Conservation (phyloP, 2,797 vertebrate species). For the Taeniopygia guttata region DNA sequence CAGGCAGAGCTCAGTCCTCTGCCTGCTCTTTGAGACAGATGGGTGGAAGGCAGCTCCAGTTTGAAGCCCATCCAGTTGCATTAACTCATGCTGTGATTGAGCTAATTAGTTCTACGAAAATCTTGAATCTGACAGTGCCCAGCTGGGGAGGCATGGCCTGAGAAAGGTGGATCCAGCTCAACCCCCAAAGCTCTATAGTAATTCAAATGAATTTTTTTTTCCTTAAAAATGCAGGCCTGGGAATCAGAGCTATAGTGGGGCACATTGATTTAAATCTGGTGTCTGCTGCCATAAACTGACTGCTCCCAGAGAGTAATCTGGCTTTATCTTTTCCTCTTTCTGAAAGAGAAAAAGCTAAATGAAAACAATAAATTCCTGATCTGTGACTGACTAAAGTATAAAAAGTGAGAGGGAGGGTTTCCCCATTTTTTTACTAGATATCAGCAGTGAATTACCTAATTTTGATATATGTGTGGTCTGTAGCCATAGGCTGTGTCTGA, state of each 20-base stretch:
- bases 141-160: neutral
- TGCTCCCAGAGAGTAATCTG: neutral
- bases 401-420: neutral
- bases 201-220: neutral
- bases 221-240: neutral
- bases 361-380: neutral
- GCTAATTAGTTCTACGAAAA: conserved; percentile 57
- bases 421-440: neutral
- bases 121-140: conserved; percentile 32
- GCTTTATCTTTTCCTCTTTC: neutral
- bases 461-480: neutral
- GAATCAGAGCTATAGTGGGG: neutral
- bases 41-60: conserved; percentile 8
- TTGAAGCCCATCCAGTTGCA: conserved; percentile 46
- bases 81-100: conserved; percentile 50
- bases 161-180: conserved; percentile 23
- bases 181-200: neutral
- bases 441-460: neutral
- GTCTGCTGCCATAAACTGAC: neutral
- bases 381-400: neutral
- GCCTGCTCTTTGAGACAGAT: neutral
- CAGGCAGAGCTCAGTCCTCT: neutral
- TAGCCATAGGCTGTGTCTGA: neutral
- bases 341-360: neutral
- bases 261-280: neutral